phyloP scores from a whole-genome alignment of 2,888 invertebrate species.

The Timema cristinae region DNA sequence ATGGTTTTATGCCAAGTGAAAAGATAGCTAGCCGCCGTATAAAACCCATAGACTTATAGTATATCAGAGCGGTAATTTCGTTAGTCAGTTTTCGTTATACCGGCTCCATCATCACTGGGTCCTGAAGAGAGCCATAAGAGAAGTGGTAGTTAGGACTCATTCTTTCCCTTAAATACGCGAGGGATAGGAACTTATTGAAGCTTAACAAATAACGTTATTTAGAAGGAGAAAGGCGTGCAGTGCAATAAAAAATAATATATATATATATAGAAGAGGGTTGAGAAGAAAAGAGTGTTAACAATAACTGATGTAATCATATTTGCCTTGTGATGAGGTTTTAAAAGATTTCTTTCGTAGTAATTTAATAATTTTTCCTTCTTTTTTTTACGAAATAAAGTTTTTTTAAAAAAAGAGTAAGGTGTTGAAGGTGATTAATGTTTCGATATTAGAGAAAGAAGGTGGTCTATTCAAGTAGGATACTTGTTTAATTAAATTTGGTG shows the following conservation, averaged over 20 bases:
- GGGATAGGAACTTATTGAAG: slow-evolving; percentile 29
- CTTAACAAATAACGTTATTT: slow-evolving; percentile 29
- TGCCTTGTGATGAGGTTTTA: slow-evolving; percentile 10
- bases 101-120: slow-evolving; percentile 22
- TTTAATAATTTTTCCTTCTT: slow-evolving; percentile 2
- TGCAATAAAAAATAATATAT: slow-evolving; percentile 1
- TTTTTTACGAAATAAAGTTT: slow-evolving; percentile 19
- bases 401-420: neutral
- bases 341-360: neutral
- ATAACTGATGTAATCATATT: slow-evolving; percentile 25
- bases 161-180: slow-evolving; percentile 28
- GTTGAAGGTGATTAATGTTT: too few relatives aligned
- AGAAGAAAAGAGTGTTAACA: slow-evolving; percentile 19
- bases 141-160: slow-evolving; percentile 27
- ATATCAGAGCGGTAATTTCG: slow-evolving; percentile 51
- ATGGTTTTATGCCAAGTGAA: slow-evolving; percentile 14
- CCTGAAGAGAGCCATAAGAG: neutral
- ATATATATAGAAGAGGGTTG: neutral
- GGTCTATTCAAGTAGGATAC: too few relatives aligned
- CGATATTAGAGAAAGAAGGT: too few relatives aligned
- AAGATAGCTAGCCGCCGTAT: slow-evolving; percentile 18
- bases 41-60: slow-evolving; percentile 27
- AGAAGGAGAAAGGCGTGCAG: slow-evolving; percentile 21
- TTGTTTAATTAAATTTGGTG: too few relatives aligned
- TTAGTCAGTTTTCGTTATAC: slow-evolving; percentile 58